Percentiles rank a stretch among this genome's conserved stretches.
These are phyloP conservation scores for Colius striatus DNA, from an alignment of 2,113 vertebrate species.

Conservation along the genomic window DNA sequence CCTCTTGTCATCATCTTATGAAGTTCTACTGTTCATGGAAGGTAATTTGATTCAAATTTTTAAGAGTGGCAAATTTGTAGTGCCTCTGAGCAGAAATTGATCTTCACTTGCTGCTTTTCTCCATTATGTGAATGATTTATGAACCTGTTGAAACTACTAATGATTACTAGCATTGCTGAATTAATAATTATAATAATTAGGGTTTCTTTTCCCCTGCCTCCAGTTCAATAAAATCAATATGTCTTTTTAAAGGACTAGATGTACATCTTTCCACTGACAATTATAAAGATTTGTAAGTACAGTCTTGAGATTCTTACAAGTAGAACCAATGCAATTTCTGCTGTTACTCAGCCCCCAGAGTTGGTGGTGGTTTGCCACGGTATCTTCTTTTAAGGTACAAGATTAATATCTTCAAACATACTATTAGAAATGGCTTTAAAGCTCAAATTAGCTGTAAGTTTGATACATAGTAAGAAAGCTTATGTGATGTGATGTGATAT, in stretches of 20 bases:
- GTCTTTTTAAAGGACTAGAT: neutral
- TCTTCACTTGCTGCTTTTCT: neutral
- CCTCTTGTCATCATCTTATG: neutral
- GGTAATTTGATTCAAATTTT: neutral
- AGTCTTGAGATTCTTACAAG: neutral
- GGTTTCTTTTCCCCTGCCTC: neutral
- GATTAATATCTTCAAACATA: neutral
- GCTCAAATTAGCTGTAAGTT: neutral
- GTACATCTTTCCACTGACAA: neutral
- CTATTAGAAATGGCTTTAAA: neutral
- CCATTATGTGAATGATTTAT: neutral
- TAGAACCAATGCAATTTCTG: neutral
- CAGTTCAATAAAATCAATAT: neutral
- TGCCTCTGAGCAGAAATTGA: neutral
- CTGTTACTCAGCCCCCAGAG: neutral
- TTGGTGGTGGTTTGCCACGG: neutral
- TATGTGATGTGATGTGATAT: neutral
- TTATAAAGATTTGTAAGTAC: neutral
- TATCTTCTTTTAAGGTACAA: neutral
- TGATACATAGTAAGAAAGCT: neutral
- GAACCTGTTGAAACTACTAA: neutral
- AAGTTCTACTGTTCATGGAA: neutral
- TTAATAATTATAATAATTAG: constrained; percentile 1
- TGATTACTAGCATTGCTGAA: neutral
- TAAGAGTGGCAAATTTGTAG: neutral